These are phyloP conservation scores for Bombus superbus DNA, from an alignment of 1,140 invertebrate species.

Conservation along the genomic window DNA sequence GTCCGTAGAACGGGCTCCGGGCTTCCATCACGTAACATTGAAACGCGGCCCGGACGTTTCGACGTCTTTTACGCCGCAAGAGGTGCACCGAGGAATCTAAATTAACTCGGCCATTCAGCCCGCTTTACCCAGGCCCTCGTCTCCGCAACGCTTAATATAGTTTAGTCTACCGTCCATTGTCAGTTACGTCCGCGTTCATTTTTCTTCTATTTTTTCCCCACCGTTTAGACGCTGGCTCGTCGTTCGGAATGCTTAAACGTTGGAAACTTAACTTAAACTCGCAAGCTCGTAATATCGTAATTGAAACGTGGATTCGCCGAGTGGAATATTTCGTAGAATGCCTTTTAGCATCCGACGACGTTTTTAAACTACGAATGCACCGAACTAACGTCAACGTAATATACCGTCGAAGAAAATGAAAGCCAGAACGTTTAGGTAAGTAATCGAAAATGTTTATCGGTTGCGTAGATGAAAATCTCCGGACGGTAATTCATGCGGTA, in stretches of 20 bases:
- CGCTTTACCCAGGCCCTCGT: background rate
- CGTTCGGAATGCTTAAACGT: background rate
- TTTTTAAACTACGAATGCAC: too few species aligned
- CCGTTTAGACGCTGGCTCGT: background rate
- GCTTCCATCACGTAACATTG: constrained; percentile 35
- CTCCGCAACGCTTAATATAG: background rate
- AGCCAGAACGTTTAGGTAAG: too few species aligned
- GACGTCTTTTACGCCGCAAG: constrained; percentile 30
- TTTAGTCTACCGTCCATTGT: background rate
- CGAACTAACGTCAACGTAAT: too few species aligned
- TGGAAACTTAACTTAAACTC: background rate
- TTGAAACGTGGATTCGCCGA: background rate
- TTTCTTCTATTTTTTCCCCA: too few species aligned
- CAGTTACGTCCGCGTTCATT: background rate
- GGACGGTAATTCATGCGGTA: too few species aligned
- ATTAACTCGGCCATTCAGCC: constrained; percentile 8
- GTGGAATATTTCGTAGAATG: background rate
- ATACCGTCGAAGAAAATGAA: too few species aligned
- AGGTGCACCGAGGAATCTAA: constrained; percentile 32
- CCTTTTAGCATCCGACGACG: background rate
- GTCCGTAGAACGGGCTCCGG: background rate
- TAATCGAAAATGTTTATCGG: too few species aligned
- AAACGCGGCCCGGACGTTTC: constrained; percentile 31
- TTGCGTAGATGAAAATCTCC: too few species aligned
- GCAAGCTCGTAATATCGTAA: background rate